Conservation (phyloP, 64 coral and sea anemone species). For the Astreopora myriophthalma region DNA sequence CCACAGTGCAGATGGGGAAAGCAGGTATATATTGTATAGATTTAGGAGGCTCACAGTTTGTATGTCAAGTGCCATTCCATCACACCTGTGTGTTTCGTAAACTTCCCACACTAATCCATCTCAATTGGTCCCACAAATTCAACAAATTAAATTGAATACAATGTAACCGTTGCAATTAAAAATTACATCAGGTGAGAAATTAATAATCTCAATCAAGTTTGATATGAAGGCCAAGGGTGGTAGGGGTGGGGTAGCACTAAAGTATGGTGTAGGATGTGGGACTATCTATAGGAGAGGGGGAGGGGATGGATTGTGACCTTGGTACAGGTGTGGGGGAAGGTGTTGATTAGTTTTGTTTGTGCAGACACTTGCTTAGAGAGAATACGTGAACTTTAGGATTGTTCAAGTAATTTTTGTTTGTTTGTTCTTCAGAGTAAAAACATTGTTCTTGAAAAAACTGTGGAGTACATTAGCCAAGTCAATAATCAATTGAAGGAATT, state of each 20-base stretch:
- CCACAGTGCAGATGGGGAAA: constrained; percentile 83
- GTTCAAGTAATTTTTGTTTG: not conserved
- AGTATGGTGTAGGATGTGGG: too few relatives aligned
- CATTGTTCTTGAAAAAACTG: constrained; percentile 92
- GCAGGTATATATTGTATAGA: constrained; percentile 45
- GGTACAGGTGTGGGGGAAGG: not conserved
- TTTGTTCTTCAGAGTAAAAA: constrained; percentile 85
- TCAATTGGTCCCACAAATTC: too few relatives aligned
- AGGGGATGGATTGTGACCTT: not conserved
- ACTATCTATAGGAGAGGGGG: not conserved
- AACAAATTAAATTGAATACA: too few relatives aligned
- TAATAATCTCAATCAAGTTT: too few relatives aligned
- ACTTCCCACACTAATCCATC: too few relatives aligned
- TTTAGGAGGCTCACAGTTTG: not conserved
- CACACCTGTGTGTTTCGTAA: not conserved
- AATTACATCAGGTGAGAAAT: too few relatives aligned
- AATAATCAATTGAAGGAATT: constrained; percentile 52
- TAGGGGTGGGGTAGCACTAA: too few relatives aligned
- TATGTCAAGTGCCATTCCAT: not conserved
- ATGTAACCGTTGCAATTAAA: too few relatives aligned
- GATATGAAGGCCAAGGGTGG: too few relatives aligned
- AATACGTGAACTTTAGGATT: not conserved
- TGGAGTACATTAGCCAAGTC: constrained; percentile 78
- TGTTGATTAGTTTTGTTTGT: not conserved
- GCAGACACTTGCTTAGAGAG: not conserved